phyloP scores from a whole-genome alignment of 2,888 invertebrate genomes.

The Ophioninae sp. region DNA sequence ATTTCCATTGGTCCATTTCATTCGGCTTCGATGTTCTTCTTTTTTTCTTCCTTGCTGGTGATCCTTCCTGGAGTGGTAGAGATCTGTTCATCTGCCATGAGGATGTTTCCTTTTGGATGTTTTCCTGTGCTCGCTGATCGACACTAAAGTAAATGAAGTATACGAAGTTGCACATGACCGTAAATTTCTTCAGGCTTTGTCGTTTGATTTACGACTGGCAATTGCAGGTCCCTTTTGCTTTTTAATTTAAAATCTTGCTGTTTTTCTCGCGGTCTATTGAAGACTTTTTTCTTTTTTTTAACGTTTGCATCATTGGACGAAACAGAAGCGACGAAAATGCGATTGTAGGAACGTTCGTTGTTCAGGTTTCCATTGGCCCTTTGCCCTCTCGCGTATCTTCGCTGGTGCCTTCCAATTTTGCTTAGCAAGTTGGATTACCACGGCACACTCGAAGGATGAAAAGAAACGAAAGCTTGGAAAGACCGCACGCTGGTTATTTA shows the following conservation, averaged over 20 bases:
- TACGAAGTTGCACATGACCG: neutral
- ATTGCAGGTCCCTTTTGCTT: neutral
- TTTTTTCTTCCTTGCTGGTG: neutral
- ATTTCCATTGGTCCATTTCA: neutral
- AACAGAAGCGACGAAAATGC: slow-evolving; percentile 39
- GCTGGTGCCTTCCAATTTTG: slow-evolving; percentile 23
- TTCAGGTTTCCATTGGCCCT: neutral
- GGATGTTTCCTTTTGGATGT: neutral
- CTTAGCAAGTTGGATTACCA: slow-evolving; percentile 19
- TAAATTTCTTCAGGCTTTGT: neutral
- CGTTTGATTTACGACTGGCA: neutral
- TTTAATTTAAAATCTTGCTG: neutral
- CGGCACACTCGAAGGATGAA: slow-evolving; percentile 2
- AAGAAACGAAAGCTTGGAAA: neutral
- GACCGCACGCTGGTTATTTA: slow-evolving; percentile 21
- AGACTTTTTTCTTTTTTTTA: neutral
- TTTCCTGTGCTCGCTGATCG: neutral
- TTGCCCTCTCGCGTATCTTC: neutral
- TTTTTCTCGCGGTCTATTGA: neutral
- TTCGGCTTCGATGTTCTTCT: neutral
- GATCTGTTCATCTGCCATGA: neutral
- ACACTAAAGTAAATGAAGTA: neutral
- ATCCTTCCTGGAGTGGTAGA: neutral
- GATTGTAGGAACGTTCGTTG: slow-evolving; percentile 55
- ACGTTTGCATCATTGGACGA: neutral